A percentile compares a stretch with the other conserved stretches of the same genome.
phyloP scores from a whole-genome alignment of 1,140 invertebrate genomes.

The Arctopsyche grandis region DNA sequence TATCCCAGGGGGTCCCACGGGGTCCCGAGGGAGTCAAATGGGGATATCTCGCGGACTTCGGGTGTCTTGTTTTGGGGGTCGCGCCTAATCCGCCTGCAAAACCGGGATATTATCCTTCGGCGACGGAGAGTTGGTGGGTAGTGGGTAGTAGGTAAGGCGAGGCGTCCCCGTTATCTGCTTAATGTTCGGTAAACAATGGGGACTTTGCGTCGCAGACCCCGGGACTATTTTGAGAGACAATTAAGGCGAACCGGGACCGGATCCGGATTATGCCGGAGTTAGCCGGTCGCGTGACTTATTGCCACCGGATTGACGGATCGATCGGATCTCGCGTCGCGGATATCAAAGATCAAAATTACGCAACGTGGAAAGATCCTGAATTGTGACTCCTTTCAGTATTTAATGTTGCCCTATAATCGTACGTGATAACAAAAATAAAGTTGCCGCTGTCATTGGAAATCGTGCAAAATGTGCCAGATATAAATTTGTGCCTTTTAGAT shows the following conservation, averaged over 20 bases:
- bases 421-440: too few species aligned
- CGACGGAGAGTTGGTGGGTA: neutral
- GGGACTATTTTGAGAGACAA: slow-evolving; percentile 53
- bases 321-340: neutral
- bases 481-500: too few species aligned
- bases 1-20: slow-evolving; percentile 31
- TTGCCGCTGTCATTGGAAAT: too few species aligned
- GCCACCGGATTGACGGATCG: neutral
- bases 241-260: slow-evolving; percentile 40
- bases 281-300: slow-evolving; percentile 3
- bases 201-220: slow-evolving; percentile 55
- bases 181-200: slow-evolving; percentile 69
- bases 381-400: neutral
- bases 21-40: too few species aligned
- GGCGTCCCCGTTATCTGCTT: slow-evolving; percentile 64
- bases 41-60: too few species aligned
- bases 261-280: slow-evolving; percentile 23
- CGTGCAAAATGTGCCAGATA: too few species aligned
- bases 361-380: neutral
- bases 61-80: neutral
- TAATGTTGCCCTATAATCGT: too few species aligned
- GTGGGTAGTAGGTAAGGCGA: slow-evolving; percentile 47
- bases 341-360: neutral
- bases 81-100: slow-evolving; percentile 51
- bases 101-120: slow-evolving; percentile 52